These are phyloP conservation scores for Heliconius erato DNA, from an alignment of 2,888 invertebrate genomes.

Conservation along the genomic window DNA sequence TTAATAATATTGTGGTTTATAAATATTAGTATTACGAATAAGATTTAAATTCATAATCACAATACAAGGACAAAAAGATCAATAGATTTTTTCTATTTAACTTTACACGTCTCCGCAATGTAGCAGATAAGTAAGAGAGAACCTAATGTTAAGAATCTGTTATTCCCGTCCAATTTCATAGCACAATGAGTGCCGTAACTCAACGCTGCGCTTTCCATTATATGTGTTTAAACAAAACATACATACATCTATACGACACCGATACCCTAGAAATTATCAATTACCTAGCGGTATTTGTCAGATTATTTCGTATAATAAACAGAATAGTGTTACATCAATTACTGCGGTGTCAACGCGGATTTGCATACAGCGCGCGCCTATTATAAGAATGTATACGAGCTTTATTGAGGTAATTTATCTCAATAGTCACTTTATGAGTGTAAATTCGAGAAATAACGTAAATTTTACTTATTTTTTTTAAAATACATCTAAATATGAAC, in stretches of 20 bases:
- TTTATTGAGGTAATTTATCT: slow-evolving; percentile 9
- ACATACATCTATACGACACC: neutral
- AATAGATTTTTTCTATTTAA: neutral
- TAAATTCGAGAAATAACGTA: neutral
- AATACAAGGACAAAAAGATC: neutral
- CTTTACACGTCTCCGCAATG: too few species aligned
- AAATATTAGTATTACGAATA: neutral
- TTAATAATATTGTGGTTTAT: neutral
- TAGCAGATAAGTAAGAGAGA: neutral
- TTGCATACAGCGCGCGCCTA: slow-evolving; percentile 19
- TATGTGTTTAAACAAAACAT: neutral
- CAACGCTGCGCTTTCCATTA: neutral
- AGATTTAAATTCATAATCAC: too few species aligned
- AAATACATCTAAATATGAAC: too few species aligned
- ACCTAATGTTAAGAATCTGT: neutral
- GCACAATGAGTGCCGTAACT: neutral
- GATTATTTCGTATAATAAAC: slow-evolving; percentile 27
- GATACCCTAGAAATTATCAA: slow-evolving; percentile 7
- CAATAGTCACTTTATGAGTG: neutral
- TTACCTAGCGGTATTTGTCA: slow-evolving; percentile 10
- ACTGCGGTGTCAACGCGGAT: slow-evolving; percentile 17
- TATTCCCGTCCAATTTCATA: neutral
- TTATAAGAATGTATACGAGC: neutral
- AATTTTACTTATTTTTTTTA: neutral
- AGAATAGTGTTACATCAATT: slow-evolving; percentile 31